Evolutionary conservation across 2,888 invertebrate species (phyloP), one percentile per base, ranked within the genome.

Genomic region (Philereme transversata): DNA sequence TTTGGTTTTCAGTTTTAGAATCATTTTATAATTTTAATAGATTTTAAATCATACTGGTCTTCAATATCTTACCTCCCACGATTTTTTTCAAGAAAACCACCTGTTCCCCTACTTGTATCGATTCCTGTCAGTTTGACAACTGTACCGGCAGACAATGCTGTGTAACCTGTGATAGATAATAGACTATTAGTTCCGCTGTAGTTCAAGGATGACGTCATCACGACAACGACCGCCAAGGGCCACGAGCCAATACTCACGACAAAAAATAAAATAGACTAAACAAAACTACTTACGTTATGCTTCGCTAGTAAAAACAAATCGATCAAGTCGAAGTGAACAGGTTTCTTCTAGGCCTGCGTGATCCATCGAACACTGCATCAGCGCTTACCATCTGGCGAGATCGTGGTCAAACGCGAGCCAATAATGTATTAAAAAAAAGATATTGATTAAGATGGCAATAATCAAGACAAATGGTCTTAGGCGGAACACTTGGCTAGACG

Each of bases 161-260:
- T 52, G 34, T 6, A 59, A 59, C 58, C 59, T 59, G 59, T 52
- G 54, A 58, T 43, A 50, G 46, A 60, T 57, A 57, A 56, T 58
- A 50, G 50, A 43, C 54, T n/a, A 59, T 62, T 60, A 58, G 61
- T 64, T 64, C 64, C 62, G 51, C 53, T 54, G 64, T 55, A 51
- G 57, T 64, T 45, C 46, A 47, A 55, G 11, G 48, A 64, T 65
- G 63, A 66, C 61, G 61, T 68, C 56, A 68, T 57, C 9, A 59
- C 52, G 62, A 49, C 69, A 61, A 64, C 61, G 56, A 65, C 62
- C 60, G 61, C 53, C 50, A 51, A 51, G 56, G 56, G 57, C 49
- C 41, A 36, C 54, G 56, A 48, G 55, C 54, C 53, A 62, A 64
- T 51, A 55, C 48, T 54, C 53, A 22, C 22, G 47, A 64, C 58